Conservation (phyloP, 2,113 vertebrate genomes). For the Trochalopteron elliotii region DNA sequence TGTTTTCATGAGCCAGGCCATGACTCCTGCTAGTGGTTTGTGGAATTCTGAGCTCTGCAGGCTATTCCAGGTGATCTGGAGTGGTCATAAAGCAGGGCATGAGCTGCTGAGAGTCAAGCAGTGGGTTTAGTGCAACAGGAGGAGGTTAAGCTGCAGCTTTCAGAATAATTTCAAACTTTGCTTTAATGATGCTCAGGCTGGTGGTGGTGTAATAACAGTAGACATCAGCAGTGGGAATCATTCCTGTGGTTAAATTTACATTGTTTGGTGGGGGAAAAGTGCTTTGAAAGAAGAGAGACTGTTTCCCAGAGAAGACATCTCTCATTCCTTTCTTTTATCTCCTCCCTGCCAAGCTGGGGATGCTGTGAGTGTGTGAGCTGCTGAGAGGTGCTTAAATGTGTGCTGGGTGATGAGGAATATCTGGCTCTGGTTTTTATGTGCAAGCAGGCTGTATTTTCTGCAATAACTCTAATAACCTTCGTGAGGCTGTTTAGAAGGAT, state of each 20-base stretch:
- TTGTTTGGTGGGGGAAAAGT: neutral
- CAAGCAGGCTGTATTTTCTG: conserved; percentile 2
- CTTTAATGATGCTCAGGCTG: neutral
- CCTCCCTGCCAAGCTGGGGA: neutral
- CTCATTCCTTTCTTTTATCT: conserved; percentile 10
- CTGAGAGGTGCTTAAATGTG: neutral
- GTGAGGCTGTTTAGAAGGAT: conserved; percentile 33
- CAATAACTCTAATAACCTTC: conserved; percentile 26
- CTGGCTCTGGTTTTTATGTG: neutral
- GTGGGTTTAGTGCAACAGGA: neutral
- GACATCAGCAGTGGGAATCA: neutral
- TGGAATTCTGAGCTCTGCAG: neutral
- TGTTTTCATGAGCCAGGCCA: neutral
- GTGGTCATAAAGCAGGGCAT: neutral
- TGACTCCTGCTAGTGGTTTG: neutral
- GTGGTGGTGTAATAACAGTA: neutral
- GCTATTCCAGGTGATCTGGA: neutral
- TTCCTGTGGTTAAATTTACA: neutral
- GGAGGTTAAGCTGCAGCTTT: neutral
- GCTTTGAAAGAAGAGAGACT: neutral
- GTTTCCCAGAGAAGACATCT: neutral
- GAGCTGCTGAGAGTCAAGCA: neutral
- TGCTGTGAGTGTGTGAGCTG: neutral
- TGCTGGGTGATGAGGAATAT: conserved; percentile 17
- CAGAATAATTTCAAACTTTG: neutral